Conservation (phyloP, 1,140 invertebrate species). For the Neodiprion pinetum region DNA sequence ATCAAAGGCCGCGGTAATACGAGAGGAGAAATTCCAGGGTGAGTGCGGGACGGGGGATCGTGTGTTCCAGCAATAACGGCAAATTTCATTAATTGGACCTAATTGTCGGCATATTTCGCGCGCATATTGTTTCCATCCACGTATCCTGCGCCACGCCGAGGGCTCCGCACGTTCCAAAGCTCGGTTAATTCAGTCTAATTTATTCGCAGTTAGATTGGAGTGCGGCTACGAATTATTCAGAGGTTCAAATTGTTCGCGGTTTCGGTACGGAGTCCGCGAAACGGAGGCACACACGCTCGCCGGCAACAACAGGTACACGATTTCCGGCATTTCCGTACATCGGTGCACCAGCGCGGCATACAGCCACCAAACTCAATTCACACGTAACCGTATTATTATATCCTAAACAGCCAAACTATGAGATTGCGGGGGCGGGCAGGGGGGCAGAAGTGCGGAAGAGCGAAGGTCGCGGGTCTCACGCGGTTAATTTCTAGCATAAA, state of each 20-base stretch:
- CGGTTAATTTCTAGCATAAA: slow-evolving; percentile 41
- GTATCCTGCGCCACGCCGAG: slow-evolving; percentile 15
- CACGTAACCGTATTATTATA: slow-evolving; percentile 58
- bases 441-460: slow-evolving; percentile 35
- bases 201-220: slow-evolving; percentile 59
- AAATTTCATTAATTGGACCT: slow-evolving; percentile 1
- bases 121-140: background rate
- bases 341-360: slow-evolving; percentile 24
- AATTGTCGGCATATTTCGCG: slow-evolving; percentile 4
- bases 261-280: slow-evolving; percentile 49
- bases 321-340: slow-evolving; percentile 32
- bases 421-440: background rate
- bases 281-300: slow-evolving; percentile 24
- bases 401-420: slow-evolving; percentile 19
- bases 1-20: no score
- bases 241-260: slow-evolving; percentile 58
- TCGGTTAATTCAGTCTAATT: slow-evolving; percentile 58
- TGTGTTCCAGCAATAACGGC: background rate
- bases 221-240: slow-evolving; percentile 57
- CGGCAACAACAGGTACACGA: background rate
- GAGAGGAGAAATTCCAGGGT: no score
- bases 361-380: slow-evolving; percentile 47
- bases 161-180: slow-evolving; percentile 45
- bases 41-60: no score
- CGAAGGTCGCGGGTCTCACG: slow-evolving; percentile 38